These are phyloP conservation scores for Troglohyphantes excavatus DNA, from an alignment of 2,888 invertebrate species.

Conservation along the genomic window DNA sequence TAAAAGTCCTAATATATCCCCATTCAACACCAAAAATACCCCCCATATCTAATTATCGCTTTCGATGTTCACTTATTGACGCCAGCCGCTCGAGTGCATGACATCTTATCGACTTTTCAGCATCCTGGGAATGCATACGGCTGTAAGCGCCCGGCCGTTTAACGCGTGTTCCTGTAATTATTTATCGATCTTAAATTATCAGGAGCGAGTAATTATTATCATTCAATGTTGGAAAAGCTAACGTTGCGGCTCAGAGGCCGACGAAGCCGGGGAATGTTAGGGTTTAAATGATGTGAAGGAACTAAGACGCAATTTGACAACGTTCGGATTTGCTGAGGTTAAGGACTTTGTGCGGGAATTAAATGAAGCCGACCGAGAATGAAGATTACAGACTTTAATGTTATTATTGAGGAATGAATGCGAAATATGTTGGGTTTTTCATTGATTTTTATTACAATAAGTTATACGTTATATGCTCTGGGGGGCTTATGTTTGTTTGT, in stretches of 20 bases:
- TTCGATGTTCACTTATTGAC: conserved; percentile 36
- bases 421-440: no score
- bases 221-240: conserved; percentile 48
- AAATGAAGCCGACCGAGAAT: conserved; percentile 18
- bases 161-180: conserved; percentile 55
- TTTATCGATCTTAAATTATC: conserved; percentile 61
- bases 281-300: conserved; percentile 34
- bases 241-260: conserved; percentile 7
- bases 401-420: no score
- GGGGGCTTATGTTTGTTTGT: no score
- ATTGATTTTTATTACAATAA: no score
- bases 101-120: conserved; percentile 46
- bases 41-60: conserved; percentile 29
- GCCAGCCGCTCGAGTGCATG: conserved; percentile 4
- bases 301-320: conserved; percentile 53
- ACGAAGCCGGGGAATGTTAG: conserved; percentile 31
- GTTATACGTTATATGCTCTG: no score
- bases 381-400: conserved; percentile 21
- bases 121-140: conserved; percentile 19
- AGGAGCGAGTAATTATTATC: conserved; percentile 62
- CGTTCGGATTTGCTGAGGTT: conserved; percentile 45
- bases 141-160: conserved; percentile 13
- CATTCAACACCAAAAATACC: conserved; percentile 4
- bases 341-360: conserved; percentile 40
- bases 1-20: background rate